These are phyloP conservation scores for Campylorhamphus procurvoides DNA, from an alignment of 2,113 vertebrate species.

Conservation along the genomic window DNA sequence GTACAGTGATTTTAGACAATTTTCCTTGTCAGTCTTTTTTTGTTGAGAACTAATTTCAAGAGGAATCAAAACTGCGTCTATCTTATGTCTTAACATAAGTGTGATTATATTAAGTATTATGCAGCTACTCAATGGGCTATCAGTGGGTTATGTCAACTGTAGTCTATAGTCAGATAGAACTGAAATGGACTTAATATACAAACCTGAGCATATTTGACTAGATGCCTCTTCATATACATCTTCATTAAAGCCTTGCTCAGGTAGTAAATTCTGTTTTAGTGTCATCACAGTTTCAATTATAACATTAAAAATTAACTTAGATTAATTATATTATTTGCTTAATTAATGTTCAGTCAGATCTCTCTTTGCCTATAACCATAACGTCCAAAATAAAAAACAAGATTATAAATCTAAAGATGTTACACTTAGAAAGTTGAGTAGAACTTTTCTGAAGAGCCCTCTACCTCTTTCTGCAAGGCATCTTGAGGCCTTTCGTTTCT, in stretches of 20 bases:
- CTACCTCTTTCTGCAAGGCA: neutral
- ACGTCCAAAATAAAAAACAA: neutral
- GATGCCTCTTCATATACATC: neutral
- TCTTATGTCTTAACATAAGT: neutral
- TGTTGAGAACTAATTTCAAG: neutral
- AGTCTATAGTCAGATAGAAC: neutral
- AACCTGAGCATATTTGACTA: neutral
- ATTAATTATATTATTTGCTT: neutral
- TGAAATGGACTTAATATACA: neutral
- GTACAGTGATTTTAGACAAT: neutral
- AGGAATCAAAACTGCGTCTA: neutral
- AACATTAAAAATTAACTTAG: neutral
- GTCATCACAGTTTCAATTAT: neutral
- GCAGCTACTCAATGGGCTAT: neutral
- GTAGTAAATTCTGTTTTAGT: neutral
- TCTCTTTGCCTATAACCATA: neutral
- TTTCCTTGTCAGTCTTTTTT: neutral
- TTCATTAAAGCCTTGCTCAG: neutral
- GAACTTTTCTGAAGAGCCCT: neutral
- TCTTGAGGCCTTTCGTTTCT: neutral
- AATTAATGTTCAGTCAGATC: neutral
- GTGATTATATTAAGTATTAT: neutral
- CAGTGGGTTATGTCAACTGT: neutral
- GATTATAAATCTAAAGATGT: neutral
- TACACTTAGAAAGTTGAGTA: neutral